Percentiles rank a stretch among this genome's conserved stretches.
phyloP scores from a whole-genome alignment of 2,113 vertebrate species.

The human region DNA sequence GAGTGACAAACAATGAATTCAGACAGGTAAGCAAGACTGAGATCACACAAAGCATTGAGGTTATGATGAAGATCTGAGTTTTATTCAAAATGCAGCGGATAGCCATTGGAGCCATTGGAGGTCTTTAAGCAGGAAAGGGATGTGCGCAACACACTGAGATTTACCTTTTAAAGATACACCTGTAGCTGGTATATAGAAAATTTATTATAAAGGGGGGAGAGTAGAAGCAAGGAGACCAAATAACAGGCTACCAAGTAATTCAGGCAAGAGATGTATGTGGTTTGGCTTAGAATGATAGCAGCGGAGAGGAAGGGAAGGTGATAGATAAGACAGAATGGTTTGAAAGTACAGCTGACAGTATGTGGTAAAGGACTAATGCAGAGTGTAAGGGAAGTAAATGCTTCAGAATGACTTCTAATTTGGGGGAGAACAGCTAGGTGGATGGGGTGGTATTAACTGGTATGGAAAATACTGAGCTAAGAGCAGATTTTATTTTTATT shows the following conservation, averaged over 20 bases:
- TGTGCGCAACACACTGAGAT: neutral
- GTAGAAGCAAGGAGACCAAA: neutral
- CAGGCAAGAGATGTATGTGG: neutral
- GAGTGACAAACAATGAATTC: neutral
- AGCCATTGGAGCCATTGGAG: neutral
- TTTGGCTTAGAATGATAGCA: neutral
- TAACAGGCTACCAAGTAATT: neutral
- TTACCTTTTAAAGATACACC: neutral
- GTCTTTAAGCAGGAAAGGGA: neutral
- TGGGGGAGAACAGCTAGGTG: neutral
- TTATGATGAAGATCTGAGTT: neutral
- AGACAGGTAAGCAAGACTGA: neutral
- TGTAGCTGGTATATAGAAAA: neutral
- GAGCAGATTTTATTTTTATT: neutral
- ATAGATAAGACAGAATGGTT: neutral
- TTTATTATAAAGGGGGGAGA: neutral
- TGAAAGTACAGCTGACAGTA: neutral
- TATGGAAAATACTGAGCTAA: neutral
- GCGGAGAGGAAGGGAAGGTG: neutral
- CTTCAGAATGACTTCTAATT: neutral
- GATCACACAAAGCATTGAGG: neutral
- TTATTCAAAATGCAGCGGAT: neutral
- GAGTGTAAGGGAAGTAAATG: neutral
- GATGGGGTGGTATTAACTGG: neutral
- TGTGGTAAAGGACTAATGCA: neutral